Percentiles rank a stretch among this genome's conserved stretches.
Conservation (phyloP, 92 coral and sea anemone species). For the Bergia puertoricense region DNA sequence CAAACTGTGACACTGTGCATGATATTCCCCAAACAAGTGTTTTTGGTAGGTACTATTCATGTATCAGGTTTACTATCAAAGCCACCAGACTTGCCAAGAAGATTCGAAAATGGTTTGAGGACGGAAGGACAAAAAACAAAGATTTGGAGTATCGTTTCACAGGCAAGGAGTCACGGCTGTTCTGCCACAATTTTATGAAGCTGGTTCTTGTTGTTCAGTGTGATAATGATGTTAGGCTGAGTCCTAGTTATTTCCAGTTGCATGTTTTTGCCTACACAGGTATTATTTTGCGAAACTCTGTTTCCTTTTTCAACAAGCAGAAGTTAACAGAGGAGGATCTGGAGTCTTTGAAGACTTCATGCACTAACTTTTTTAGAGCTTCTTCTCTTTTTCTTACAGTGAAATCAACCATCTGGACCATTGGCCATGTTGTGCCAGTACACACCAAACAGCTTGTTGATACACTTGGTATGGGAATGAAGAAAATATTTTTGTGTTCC, state of each 20-base stretch:
- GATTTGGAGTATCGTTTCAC: slow-evolving; percentile 43
- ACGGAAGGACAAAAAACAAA: slow-evolving; percentile 37
- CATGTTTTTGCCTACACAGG: slow-evolving; percentile 61
- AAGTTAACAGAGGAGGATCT: slow-evolving; percentile 24
- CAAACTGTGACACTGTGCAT: background rate
- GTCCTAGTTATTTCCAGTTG: slow-evolving; percentile 39
- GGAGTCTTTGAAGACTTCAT: background rate
- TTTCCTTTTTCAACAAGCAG: slow-evolving; percentile 60
- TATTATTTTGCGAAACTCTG: slow-evolving; percentile 50
- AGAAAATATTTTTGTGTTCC: no score
- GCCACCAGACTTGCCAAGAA: slow-evolving; percentile 53
- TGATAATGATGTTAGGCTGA: slow-evolving; percentile 7
- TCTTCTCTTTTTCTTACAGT: slow-evolving; percentile 8
- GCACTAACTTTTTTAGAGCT: slow-evolving; percentile 26
- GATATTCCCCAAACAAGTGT: background rate
- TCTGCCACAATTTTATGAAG: slow-evolving; percentile 49
- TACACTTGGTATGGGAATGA: slow-evolving; percentile 37
- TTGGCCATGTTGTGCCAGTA: slow-evolving; percentile 37
- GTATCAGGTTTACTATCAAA: slow-evolving; percentile 1
- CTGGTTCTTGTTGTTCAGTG: slow-evolving; percentile 20
- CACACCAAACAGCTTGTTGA: slow-evolving; percentile 40
- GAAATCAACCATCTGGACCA: slow-evolving; percentile 38
- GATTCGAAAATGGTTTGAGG: slow-evolving; percentile 34
- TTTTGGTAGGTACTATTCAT: slow-evolving; percentile 40
- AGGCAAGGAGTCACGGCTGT: slow-evolving; percentile 43